Evolutionary conservation across 2,888 invertebrate species (phyloP).

Genomic region (Apodemia duryi): DNA sequence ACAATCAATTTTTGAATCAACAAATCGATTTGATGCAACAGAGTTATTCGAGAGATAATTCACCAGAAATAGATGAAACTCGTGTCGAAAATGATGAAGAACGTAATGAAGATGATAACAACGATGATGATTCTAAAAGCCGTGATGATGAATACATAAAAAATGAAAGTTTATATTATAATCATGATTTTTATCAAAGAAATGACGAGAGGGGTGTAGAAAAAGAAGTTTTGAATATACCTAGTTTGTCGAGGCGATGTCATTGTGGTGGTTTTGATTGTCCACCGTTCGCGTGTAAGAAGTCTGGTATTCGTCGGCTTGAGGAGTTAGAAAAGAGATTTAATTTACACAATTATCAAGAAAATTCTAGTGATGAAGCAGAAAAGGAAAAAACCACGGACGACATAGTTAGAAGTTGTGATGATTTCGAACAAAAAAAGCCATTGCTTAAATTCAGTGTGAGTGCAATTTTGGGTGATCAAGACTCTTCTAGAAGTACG

Average conservation of each 20-base stretch:
- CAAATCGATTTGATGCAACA: slow-evolving; percentile 62
- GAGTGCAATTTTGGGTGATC: slow-evolving; percentile 90
- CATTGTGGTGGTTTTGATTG: slow-evolving; percentile 79
- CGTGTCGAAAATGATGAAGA: slow-evolving; percentile 44
- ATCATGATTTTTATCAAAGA: slow-evolving; percentile 52
- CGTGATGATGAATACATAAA: slow-evolving; percentile 52
- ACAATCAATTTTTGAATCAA: slow-evolving; percentile 77
- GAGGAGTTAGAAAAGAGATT: slow-evolving; percentile 70
- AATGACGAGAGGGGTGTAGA: slow-evolving; percentile 43
- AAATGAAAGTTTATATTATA: slow-evolving; percentile 52
- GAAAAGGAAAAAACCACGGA: slow-evolving; percentile 52
- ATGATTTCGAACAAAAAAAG: slow-evolving; percentile 77
- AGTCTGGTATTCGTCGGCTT: slow-evolving; percentile 60
- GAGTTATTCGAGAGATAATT: slow-evolving; percentile 57
- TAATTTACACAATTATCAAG: slow-evolving; percentile 57
- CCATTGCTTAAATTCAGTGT: slow-evolving; percentile 95
- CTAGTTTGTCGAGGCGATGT: slow-evolving; percentile 63
- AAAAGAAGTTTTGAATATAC: slow-evolving; percentile 66
- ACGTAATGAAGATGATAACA: slow-evolving; percentile 37
- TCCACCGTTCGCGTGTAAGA: slow-evolving; percentile 70
- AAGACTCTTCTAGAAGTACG: slow-evolving; percentile 50
- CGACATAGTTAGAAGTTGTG: slow-evolving; percentile 63
- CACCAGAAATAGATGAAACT: slow-evolving; percentile 58
- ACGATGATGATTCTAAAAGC: slow-evolving; percentile 51
- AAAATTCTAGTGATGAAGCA: slow-evolving; percentile 61